Conservation (phyloP, 2,797 vertebrate species). For the Xyrichtys novacula region DNA sequence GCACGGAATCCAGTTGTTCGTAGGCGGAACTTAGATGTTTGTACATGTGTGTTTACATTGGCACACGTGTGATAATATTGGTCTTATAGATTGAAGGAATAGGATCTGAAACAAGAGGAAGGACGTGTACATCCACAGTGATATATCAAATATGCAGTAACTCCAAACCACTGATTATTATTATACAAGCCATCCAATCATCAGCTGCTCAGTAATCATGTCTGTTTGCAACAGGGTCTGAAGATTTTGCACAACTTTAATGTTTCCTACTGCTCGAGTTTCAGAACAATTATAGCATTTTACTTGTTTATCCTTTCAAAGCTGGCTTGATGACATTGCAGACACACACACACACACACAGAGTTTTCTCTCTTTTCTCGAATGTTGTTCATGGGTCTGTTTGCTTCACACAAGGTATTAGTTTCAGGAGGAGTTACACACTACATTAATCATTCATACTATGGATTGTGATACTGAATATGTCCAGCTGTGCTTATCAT, state of each 20-base stretch:
- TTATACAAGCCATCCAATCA: slow-evolving; percentile 74
- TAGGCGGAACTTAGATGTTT: slow-evolving; percentile 56
- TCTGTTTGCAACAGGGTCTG: slow-evolving; percentile 78
- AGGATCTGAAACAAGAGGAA: slow-evolving; percentile 49
- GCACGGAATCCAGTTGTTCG: slow-evolving; percentile 61
- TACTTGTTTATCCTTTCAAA: slow-evolving; percentile 63
- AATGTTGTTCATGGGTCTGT: slow-evolving; percentile 59
- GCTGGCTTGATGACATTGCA: slow-evolving; percentile 53
- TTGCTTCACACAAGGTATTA: slow-evolving; percentile 69
- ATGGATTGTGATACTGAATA: slow-evolving; percentile 77
- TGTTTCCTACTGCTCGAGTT: slow-evolving; percentile 71
- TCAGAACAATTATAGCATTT: slow-evolving; percentile 64
- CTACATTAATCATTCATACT: slow-evolving; percentile 76
- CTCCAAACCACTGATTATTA: slow-evolving; percentile 73
- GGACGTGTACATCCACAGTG: slow-evolving; percentile 67
- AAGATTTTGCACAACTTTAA: slow-evolving; percentile 77
- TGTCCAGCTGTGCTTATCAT: slow-evolving; percentile 79
- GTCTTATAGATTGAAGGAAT: slow-evolving; percentile 59
- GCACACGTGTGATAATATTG: slow-evolving; percentile 65
- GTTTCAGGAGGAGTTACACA: slow-evolving; percentile 69
- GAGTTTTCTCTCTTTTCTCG: not conserved
- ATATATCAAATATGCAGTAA: slow-evolving; percentile 76
- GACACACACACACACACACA: slow-evolving; percentile 8
- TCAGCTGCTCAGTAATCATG: slow-evolving; percentile 75
- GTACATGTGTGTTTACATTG: slow-evolving; percentile 67